Evolutionary conservation across 1,140 invertebrate genomes (phyloP).

Genomic region (Drosophila trapezifrons): DNA sequence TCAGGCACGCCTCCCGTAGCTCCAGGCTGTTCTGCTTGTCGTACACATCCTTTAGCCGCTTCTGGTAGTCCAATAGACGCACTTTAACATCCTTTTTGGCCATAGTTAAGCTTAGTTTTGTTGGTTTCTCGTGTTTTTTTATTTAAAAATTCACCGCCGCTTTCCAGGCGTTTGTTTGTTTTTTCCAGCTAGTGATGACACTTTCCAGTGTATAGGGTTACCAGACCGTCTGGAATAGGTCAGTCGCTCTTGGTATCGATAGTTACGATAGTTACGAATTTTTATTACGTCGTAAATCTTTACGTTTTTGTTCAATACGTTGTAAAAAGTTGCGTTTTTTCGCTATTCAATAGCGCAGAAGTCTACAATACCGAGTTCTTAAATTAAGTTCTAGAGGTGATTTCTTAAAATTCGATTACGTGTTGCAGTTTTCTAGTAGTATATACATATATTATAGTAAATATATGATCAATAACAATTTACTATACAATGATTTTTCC

Average conservation of each 20-base stretch:
- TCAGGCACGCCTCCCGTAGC: constrained; percentile 11
- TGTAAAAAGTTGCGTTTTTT: no score
- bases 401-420: no score
- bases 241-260: not conserved
- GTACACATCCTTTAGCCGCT: constrained; percentile 37
- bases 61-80: constrained; percentile 14
- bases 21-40: constrained; percentile 30
- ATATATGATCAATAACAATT: no score
- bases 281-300: no score
- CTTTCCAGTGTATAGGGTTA: constrained; percentile 1
- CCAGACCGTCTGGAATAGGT: constrained; percentile 4
- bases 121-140: not conserved
- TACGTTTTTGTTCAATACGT: no score
- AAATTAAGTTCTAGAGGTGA: no score
- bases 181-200: constrained; percentile 29
- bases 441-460: no score
- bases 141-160: constrained; percentile 49
- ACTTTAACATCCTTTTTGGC: not conserved
- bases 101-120: constrained; percentile 10
- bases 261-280: no score
- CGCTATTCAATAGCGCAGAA: no score
- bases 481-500: no score
- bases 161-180: constrained; percentile 34
- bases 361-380: no score
- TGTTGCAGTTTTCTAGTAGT: no score